Evolutionary conservation across 2,113 vertebrate species (phyloP).

Genomic region (Sebastes fasciatus): DNA sequence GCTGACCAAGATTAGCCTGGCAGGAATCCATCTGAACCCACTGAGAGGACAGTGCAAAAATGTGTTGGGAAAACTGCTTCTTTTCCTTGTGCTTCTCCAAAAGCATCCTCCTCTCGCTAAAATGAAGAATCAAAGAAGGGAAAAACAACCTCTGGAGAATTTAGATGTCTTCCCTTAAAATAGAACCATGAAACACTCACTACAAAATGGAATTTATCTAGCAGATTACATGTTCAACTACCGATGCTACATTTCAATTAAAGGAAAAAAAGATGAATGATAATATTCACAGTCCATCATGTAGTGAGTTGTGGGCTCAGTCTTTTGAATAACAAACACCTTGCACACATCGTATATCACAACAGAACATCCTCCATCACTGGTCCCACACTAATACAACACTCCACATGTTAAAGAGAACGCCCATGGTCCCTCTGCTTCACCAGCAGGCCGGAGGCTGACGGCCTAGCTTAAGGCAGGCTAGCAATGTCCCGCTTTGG

Average conservation of each 20-base stretch:
- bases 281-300: constrained; percentile 78
- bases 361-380: constrained; percentile 63
- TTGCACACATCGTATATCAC: constrained; percentile 60
- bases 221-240: constrained; percentile 62
- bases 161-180: constrained; percentile 71
- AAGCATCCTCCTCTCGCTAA: constrained; percentile 27
- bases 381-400: constrained; percentile 71
- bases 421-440: constrained; percentile 48
- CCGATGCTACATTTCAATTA: constrained; percentile 71
- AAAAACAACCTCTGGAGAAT: constrained; percentile 39
- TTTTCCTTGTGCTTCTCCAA: constrained; percentile 52
- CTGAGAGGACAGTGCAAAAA: constrained; percentile 55
- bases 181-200: constrained; percentile 48
- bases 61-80: constrained; percentile 28
- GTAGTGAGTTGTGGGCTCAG: constrained; percentile 61
- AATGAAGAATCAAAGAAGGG: not conserved
- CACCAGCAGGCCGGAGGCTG: constrained; percentile 17
- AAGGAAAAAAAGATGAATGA: constrained; percentile 41
- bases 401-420: constrained; percentile 64
- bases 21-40: constrained; percentile 45
- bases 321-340: constrained; percentile 62
- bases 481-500: constrained; percentile 96
- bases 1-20: constrained; percentile 48
- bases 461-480: constrained; percentile 88
- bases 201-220: constrained; percentile 48